These are phyloP conservation scores for Drosophila persimilis DNA, from an alignment of 1,140 invertebrate genomes.

Conservation along the genomic window DNA sequence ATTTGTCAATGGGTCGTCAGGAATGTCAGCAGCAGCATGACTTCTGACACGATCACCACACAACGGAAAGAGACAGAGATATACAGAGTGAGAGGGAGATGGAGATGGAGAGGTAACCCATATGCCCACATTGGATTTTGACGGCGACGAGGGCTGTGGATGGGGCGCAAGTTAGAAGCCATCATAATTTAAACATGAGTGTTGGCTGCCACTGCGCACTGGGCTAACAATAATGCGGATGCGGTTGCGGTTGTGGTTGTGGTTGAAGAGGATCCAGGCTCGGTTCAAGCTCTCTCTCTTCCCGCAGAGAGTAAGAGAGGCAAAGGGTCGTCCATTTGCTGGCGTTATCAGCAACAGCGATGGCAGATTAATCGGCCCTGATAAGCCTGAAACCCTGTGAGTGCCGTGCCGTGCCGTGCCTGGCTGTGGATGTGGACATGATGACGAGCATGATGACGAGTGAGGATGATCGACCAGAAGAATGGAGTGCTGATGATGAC, in stretches of 20 bases:
- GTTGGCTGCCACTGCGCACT: slow-evolving; percentile 72
- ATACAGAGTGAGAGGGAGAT: neutral
- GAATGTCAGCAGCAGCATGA: slow-evolving; percentile 42
- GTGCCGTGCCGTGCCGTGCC: slow-evolving; percentile 29
- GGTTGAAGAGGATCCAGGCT: slow-evolving; percentile 27
- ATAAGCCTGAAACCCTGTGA: slow-evolving; percentile 56
- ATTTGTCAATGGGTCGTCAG: slow-evolving; percentile 56
- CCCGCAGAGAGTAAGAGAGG: neutral
- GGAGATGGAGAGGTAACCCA: slow-evolving; percentile 16
- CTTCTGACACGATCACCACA: slow-evolving; percentile 44
- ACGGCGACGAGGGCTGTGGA: slow-evolving; percentile 10
- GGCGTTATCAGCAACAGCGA: slow-evolving; percentile 69
- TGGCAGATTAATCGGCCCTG: slow-evolving; percentile 74
- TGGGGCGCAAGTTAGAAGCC: slow-evolving; percentile 74
- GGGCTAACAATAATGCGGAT: slow-evolving; percentile 62
- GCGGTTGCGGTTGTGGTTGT: slow-evolving; percentile 20
- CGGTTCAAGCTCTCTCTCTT: slow-evolving; percentile 11
- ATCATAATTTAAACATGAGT: slow-evolving; percentile 82
- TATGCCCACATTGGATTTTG: slow-evolving; percentile 48
- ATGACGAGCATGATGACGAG: slow-evolving; percentile 51
- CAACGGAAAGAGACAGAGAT: neutral
- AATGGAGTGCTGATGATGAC: slow-evolving; percentile 64
- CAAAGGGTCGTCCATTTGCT: slow-evolving; percentile 55
- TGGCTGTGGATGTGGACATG: slow-evolving; percentile 30
- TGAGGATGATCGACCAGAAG: slow-evolving; percentile 68